Evolutionary conservation across 2,113 vertebrate species (phyloP).

Genomic region (Casuarius casuarius): DNA sequence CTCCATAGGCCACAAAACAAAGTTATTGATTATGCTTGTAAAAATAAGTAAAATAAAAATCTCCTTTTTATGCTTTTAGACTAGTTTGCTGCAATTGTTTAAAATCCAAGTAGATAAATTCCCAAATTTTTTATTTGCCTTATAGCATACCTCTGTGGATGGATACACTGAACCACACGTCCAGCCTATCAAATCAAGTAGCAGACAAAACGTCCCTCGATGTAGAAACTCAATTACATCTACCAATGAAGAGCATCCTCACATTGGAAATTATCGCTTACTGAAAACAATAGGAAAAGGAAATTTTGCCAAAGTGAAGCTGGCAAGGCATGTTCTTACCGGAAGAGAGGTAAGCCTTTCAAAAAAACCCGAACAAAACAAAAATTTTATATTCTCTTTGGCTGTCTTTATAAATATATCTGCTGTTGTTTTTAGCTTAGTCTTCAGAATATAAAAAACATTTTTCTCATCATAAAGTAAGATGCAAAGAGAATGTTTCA

Average conservation of each 20-base stretch:
- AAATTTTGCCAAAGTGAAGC: conserved; percentile 96
- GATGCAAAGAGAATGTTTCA: not conserved
- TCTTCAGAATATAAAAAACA: not conserved
- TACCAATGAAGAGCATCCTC: conserved; percentile 88
- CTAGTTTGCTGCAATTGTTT: not conserved
- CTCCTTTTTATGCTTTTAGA: not conserved
- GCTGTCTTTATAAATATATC: not conserved
- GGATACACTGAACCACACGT: conserved; percentile 87
- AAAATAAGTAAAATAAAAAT: not conserved
- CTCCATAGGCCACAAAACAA: not conserved
- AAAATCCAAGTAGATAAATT: not conserved
- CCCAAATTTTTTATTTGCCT: not conserved
- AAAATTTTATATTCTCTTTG: not conserved
- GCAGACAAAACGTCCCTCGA: conserved; percentile 91
- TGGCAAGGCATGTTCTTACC: conserved; percentile 92
- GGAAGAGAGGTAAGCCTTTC: conserved; percentile 89
- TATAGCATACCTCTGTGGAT: conserved; percentile 92
- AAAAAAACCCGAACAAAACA: not conserved
- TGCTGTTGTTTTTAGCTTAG: not conserved
- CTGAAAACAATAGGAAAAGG: conserved; percentile 97
- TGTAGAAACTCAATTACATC: conserved; percentile 93
- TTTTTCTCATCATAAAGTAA: not conserved
- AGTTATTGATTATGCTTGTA: not conserved
- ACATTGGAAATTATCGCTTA: conserved; percentile 94
- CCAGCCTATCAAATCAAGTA: conserved; percentile 89